Evolutionary conservation across 2,113 vertebrate species (phyloP).

Genomic region (Rallus limicola): DNA sequence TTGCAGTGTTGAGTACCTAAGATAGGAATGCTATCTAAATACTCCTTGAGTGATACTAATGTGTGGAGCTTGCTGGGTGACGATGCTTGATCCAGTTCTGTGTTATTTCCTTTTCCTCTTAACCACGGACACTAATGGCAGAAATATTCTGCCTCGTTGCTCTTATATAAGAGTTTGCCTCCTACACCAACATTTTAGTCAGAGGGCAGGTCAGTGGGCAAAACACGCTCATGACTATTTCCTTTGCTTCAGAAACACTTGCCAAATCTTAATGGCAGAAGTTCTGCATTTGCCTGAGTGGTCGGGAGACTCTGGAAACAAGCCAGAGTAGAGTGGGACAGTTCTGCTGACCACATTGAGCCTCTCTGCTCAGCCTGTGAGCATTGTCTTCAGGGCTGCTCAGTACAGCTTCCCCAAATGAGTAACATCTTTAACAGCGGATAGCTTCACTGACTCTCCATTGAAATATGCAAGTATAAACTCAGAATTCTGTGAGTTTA

Average conservation of each 20-base stretch:
- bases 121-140: conserved; percentile 37
- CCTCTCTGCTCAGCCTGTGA: neutral
- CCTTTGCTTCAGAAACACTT: conserved; percentile 25
- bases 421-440: neutral
- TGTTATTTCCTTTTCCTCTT: conserved; percentile 47
- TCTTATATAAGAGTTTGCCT: conserved; percentile 24
- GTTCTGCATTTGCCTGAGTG: neutral
- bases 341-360: neutral
- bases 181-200: conserved; percentile 53
- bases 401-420: neutral
- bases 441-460: neutral
- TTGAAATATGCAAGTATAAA: conserved; percentile 1
- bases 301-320: neutral
- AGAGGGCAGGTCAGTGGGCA: conserved; percentile 32
- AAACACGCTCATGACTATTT: conserved; percentile 22
- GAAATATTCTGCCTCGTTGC: conserved; percentile 46
- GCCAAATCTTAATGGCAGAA: neutral
- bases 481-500: neutral
- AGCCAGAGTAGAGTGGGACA: neutral
- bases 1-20: conserved; percentile 31
- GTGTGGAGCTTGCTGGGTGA: conserved; percentile 14
- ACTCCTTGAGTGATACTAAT: neutral
- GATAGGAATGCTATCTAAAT: conserved; percentile 57
- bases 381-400: neutral
- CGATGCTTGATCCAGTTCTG: conserved; percentile 7